Evolutionary conservation across 2,888 invertebrate genomes (phyloP), one percentile per base, ranked within the genome.

Genomic region (Stenodera caucasica): DNA sequence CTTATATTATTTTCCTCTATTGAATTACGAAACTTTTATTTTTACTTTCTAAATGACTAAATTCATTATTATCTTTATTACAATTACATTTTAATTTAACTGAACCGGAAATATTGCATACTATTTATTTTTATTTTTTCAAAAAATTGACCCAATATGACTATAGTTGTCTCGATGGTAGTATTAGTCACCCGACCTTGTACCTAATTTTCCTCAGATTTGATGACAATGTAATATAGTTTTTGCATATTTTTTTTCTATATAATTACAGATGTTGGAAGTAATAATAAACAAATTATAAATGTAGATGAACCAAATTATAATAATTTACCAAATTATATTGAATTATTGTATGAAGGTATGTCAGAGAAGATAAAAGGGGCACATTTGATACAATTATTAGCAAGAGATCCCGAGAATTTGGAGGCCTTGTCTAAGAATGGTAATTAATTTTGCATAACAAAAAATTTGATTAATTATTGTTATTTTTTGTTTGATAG

Each of bases 271-370:
- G 60, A 54, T 30, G 55, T 37, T 54, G 45, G 26, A 7, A 51
- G 52, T 45, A 53, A 53, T 30, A 55, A 59, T 50, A 21, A 59
- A 4, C 55, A 58, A 49, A 58, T 45, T 12, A 26, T 49, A 9
- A 58, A 55, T 51, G 7, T 64, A 21, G 89, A 90, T 78, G 86
- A 86, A 57, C 86, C 88, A 23, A 86, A 91, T 65, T 89, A 97
- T 67, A 91, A 91, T 77, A 89, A 90, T 78, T 86, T 98, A 65
- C 94, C 98, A 78, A 92, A 91, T 72, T 99, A 99, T 81, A 91
- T 98, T 57, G 98, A 98, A 81, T 82, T 98, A 66, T 83, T 99
- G 18, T 99, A 99, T 81, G 98, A 99, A 81, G 97, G 97, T 69
- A 88, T 92, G 76, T 85, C 89, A 30, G 96, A 96, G 75, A 96